Percentiles rank a stretch among this genome's conserved stretches.
phyloP scores from a whole-genome alignment of 2,888 invertebrate species.

The Aleiodes alternator region DNA sequence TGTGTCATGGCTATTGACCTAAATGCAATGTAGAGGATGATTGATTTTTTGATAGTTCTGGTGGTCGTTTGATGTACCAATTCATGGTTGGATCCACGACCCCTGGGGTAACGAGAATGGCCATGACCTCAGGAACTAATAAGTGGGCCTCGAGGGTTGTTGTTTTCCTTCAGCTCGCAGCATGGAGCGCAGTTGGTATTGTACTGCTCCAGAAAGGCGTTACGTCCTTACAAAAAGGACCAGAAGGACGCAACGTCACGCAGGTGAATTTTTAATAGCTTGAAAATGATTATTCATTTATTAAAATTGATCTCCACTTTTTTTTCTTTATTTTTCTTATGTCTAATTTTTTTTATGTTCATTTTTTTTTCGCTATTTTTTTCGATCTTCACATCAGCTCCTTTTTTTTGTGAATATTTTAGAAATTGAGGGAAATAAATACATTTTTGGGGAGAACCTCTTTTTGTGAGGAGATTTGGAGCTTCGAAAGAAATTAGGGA shows the following conservation, averaged over 20 bases:
- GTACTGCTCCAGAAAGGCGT: conserved; percentile 66
- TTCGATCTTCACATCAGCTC: too few relatives aligned
- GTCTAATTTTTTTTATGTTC: too few relatives aligned
- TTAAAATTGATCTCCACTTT: not conserved
- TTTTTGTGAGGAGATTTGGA: too few relatives aligned
- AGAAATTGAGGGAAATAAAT: too few relatives aligned
- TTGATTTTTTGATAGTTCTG: conserved; percentile 13
- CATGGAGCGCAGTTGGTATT: conserved; percentile 67
- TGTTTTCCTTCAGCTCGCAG: conserved; percentile 64
- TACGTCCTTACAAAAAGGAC: conserved; percentile 57
- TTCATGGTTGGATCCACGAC: conserved; percentile 39
- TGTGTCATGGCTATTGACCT: conserved; percentile 25
- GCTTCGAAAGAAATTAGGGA: too few relatives aligned
- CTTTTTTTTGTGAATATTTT: too few relatives aligned
- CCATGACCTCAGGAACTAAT: conserved; percentile 61
- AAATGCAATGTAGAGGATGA: conserved; percentile 19
- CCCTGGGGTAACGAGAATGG: conserved; percentile 55
- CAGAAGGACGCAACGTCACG: conserved; percentile 47
- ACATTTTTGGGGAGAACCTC: too few relatives aligned
- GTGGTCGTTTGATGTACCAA: conserved; percentile 30
- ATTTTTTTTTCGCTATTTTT: too few relatives aligned
- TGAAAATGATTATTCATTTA: not conserved
- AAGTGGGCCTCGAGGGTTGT: conserved; percentile 67
- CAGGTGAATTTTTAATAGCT: conserved; percentile 42
- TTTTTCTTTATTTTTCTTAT: too few relatives aligned